These are phyloP conservation scores for Atta colombica DNA, from an alignment of 1,140 invertebrate species.

Conservation along the genomic window DNA sequence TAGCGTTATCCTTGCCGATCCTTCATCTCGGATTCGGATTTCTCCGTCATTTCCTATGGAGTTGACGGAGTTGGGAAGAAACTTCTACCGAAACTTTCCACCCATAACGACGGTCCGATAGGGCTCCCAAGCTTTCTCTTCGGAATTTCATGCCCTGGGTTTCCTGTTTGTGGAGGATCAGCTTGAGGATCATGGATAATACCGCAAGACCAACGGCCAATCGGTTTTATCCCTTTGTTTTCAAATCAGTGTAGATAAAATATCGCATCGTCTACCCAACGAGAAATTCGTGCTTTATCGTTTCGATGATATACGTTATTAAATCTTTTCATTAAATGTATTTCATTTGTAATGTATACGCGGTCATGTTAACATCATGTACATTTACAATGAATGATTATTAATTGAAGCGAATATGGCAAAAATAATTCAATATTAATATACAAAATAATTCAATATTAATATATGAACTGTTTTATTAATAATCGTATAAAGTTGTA, in stretches of 20 bases:
- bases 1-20: constrained; percentile 44
- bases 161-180: constrained; percentile 72
- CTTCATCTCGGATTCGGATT: constrained; percentile 76
- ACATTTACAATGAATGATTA: constrained; percentile 37
- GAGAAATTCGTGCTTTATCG: constrained; percentile 48
- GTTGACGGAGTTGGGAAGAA: constrained; percentile 78
- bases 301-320: constrained; percentile 36
- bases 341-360: constrained; percentile 29
- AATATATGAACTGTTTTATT: constrained; percentile 38
- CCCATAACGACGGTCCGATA: constrained; percentile 78
- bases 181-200: constrained; percentile 76
- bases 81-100: constrained; percentile 80
- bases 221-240: constrained; percentile 64
- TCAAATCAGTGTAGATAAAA: constrained; percentile 60
- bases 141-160: constrained; percentile 70
- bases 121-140: constrained; percentile 75
- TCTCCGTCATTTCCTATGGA: constrained; percentile 71
- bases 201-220: constrained; percentile 64
- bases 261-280: constrained; percentile 32
- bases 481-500: constrained; percentile 7
- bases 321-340: constrained; percentile 55
- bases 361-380: constrained; percentile 33
- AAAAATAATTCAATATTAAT: constrained; percentile 32
- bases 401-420: constrained; percentile 30
- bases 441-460: constrained; percentile 20